Base-by-base conservation (phyloP, 2,113 vertebrate species). In the Ameiurus melas region DNA sequence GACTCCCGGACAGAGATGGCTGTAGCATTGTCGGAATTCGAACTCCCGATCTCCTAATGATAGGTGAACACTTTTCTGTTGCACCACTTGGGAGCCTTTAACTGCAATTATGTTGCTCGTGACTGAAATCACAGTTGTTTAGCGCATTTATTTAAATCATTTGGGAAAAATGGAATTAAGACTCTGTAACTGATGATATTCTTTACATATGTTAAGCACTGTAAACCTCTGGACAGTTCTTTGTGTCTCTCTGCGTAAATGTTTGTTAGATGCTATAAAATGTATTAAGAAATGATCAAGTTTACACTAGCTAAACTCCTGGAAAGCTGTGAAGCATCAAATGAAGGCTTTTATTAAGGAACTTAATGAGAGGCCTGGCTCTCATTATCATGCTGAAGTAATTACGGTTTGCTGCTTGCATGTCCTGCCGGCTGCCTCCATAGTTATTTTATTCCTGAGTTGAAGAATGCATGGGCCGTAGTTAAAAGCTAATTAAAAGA, bases 401-500 rank as follows among this genome's bases (percentile, higher is more conserved):
- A 96, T 96, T 95, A 96, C 93, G 92, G 92, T 92, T 83, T 83
- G 79, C 88, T 47, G 89, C 84, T 84, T 86, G 86, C 88, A 81
- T 91, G 84, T 73, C 92, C 73, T 93, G 92, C 92, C 95, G 94
- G 95, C 93, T 95, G 93, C 92, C 92, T 95, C 92, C 90, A 84
- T 92, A 94, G 93, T 95, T 94, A 95, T 96, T 94, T 95, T 93
- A 92, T 93, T 91, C 68, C 91, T 88, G 91, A 93, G 91, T 93
- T 94, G 91, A 92, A 92, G 92, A 92, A 92, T 93, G 93, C 91
- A 91, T 90, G 89, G 92, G 93, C 92, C 90, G 88, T 93, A 94
- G 91, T 94, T 95, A 93, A 93, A 92, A 94, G 93, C 93, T 94
- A 95, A 96, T 96, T 96, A 96, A 96, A 95, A 95, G 94, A 95